Conservation (phyloP, 2,797 vertebrate species). For the Dendrocincla fuliginosa region DNA sequence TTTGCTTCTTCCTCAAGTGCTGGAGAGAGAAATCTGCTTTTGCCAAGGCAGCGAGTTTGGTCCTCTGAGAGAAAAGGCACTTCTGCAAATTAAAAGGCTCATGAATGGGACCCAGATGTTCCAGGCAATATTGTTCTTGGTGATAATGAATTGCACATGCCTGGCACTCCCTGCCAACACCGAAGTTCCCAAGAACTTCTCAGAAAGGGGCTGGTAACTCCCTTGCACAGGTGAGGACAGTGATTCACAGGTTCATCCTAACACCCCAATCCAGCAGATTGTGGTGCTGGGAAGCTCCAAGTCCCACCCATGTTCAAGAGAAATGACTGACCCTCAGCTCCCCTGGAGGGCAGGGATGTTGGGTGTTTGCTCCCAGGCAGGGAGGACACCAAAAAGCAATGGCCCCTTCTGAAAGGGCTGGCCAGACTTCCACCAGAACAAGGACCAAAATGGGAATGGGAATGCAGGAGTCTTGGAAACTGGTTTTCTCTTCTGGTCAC, state of each 20-base stretch:
- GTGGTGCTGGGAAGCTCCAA: neutral
- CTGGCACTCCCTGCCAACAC: neutral
- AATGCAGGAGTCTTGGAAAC: neutral
- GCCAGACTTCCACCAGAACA: neutral
- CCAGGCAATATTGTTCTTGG: neutral
- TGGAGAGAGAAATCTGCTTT: neutral
- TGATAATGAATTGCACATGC: conserved; percentile 12
- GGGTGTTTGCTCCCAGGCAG: neutral
- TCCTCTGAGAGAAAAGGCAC: neutral
- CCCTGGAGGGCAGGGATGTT: neutral
- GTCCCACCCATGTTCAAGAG: neutral
- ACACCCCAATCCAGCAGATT: neutral
- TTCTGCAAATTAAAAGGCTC: neutral
- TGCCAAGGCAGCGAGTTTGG: neutral
- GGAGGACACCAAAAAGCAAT: neutral
- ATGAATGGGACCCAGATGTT: conserved; percentile 28
- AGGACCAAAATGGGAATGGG: neutral
- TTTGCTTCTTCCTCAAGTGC: neutral
- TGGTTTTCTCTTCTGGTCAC: neutral
- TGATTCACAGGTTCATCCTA: neutral
- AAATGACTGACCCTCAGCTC: neutral
- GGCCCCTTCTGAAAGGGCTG: neutral
- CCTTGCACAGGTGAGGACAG: neutral
- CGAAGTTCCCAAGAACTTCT: neutral
- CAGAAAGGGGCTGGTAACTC: neutral